Evolutionary conservation across 2,888 invertebrate species (phyloP).

Genomic region (Mimachlamys varia): DNA sequence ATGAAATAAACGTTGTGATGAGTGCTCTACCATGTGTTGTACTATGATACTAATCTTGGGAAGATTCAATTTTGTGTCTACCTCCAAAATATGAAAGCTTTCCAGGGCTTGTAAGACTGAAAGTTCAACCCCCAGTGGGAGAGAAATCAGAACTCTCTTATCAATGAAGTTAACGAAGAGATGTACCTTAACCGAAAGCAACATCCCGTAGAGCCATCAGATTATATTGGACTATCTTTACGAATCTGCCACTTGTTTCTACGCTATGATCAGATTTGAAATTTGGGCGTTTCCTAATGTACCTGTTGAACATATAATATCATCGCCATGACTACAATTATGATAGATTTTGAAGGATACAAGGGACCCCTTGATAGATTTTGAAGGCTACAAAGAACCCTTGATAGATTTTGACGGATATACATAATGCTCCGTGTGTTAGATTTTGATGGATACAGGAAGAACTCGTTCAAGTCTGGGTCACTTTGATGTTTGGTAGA

Average conservation of each 20-base stretch:
- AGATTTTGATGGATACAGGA: background rate
- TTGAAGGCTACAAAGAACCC: background rate
- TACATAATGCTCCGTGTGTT: background rate
- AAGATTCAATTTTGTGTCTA: background rate
- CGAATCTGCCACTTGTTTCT: constrained; percentile 8
- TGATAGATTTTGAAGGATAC: constrained; percentile 3
- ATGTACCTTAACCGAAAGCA: background rate
- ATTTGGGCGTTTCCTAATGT: constrained; percentile 9
- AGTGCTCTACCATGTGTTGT: background rate
- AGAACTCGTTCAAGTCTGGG: constrained; percentile 3
- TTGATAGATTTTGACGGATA: background rate
- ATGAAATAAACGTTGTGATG: background rate
- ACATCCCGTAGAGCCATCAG: background rate
- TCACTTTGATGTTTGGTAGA: constrained; percentile 9
- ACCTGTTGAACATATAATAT: constrained; percentile 24
- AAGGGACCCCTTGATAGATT: background rate
- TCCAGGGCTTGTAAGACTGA: background rate
- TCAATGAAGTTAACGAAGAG: constrained; percentile 9
- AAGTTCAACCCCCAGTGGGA: constrained; percentile 22
- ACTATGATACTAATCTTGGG: background rate
- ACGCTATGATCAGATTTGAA: background rate
- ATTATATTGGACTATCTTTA: background rate
- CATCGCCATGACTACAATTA: constrained; percentile 4
- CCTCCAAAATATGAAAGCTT: constrained; percentile 2
- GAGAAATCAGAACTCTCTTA: background rate